Evolutionary conservation across 2,888 invertebrate genomes (phyloP), one percentile per base, ranked within the genome.

Genomic region (Sericinus montela): DNA sequence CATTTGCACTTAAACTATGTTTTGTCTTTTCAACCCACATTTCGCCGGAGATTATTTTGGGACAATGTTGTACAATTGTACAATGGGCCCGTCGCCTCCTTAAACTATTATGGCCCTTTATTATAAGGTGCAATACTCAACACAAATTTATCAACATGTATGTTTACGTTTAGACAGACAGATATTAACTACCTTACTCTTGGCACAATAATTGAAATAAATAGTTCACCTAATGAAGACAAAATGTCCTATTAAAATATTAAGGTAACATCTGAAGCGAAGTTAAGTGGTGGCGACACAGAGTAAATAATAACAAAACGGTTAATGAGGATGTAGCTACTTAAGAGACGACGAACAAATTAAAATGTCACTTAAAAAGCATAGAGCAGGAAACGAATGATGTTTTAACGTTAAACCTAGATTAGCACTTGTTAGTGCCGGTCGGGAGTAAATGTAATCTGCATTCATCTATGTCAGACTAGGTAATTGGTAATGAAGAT

Each of bases 321-420:
- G 60, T 75, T 87, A 86, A 88, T 87, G 80, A 88, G 88, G 88
- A 88, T 82, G 84, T 81, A 61, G 58, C 79, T 86, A 84, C 86
- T 87, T 88, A 81, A 63, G 62, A 66, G 69, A 62, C 63, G 62
- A 58, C 69, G 65, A 63, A 72, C 69, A 72, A 80, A 83, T 84
- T 84, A 82, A 82, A 75, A 80, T 75, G 77, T 80, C 84, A 80
- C 77, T 83, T 79, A 69, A 82, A 19, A 84, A 80, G 75, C 69
- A 69, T 72, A 62, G 64, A 72, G 69, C 84, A 81, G 84, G 84
- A 83, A 84, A 76, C 72, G 63, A 63, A 77, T 72, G 68, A 77
- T 83, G 76, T 79, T 77, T 80, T 80, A 82, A 79, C 70, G 74
- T 72, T 78, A 75, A 75, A 72, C 69, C 81, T 83, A 78, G 82